Percentiles rank a stretch among this genome's conserved stretches.
Evolutionary conservation across 1,140 invertebrate genomes (phyloP).

Genomic region (Trigoniulus corallinus): DNA sequence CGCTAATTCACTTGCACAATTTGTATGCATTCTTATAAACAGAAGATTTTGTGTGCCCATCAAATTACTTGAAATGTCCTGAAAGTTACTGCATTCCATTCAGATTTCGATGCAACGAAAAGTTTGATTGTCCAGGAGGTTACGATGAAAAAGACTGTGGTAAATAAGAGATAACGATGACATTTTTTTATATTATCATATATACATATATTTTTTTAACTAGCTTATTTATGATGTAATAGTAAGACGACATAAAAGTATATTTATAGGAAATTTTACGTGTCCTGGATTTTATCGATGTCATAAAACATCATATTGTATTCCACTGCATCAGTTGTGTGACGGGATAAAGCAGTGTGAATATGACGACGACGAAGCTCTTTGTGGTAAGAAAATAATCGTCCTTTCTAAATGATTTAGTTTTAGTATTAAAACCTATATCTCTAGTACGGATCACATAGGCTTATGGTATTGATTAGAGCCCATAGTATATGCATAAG

Average conservation of each 20-base stretch:
- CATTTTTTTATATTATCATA: too few relatives aligned
- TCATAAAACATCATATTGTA: conserved; percentile 15
- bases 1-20: too few relatives aligned
- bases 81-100: conserved; percentile 25
- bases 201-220: too few relatives aligned
- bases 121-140: conserved; percentile 23
- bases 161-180: too few relatives aligned
- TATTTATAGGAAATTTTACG: conserved; percentile 10
- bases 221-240: too few relatives aligned
- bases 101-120: conserved; percentile 21
- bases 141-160: conserved; percentile 19
- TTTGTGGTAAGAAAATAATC: conserved; percentile 13
- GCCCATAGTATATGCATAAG: too few relatives aligned
- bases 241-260: too few relatives aligned
- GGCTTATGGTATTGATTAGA: too few relatives aligned
- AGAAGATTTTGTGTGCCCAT: conserved; percentile 19
- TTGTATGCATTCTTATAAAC: too few relatives aligned
- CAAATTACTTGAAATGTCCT: conserved; percentile 24
- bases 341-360: conserved; percentile 18
- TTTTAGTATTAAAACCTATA: too few relatives aligned
- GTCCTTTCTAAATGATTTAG: neutral
- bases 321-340: conserved; percentile 17
- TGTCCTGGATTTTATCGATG: conserved; percentile 19
- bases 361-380: conserved; percentile 16
- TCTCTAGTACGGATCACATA: too few relatives aligned